Base-by-base conservation (phyloP, 1,140 invertebrate genomes). In the Lutraria rhynchaena region DNA sequence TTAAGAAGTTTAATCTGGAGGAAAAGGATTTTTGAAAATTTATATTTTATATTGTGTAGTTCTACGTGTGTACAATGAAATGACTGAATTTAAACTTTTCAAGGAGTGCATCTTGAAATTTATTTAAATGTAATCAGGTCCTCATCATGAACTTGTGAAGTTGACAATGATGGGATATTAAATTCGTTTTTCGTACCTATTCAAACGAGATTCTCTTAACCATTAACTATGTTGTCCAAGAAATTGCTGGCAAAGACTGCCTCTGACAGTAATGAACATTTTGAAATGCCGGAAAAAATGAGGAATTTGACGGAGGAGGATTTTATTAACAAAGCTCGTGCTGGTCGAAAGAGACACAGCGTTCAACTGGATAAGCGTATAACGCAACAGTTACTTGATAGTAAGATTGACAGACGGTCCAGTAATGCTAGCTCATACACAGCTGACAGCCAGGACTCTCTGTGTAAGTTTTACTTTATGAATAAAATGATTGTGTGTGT, bases 281-380 rank as follows among this genome's bases (percentile, higher is more conserved):
- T 87, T 61, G 84, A 87, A 46, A 71, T 87, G 44, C 82, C 87
- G 5, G 90, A 91, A 83, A 90, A 89, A 84, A 86, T 90, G 82
- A 74, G 83, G 67, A 87, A 82, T 73, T 80, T 89, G 73, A 84
- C 80, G 13, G 90, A 87, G 22, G 90, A 91, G 76, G 86, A 88
- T n/a, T 86, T 86, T 13, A 83, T 84, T 2, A 88, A 87, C 76
- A 85, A 88, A 31, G 83, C 88, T 1, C 76, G 87, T 31, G 86
- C 90, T 24, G 89, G 87, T 1, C 58, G 88, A 24, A 91, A 90
- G 75, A 80, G 90, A 13, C 90, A 91, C 80, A 90, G 89, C 70
- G 87, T 91, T 44, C 90, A 91, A 85, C 84, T 90, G 53, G 90
- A 91, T 83, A 87, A 86, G 78, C 88, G 88, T n/a, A 58, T 91